These are phyloP conservation scores for Cataglyphis albicans DNA, from an alignment of 2,888 invertebrate genomes.

Conservation along the genomic window DNA sequence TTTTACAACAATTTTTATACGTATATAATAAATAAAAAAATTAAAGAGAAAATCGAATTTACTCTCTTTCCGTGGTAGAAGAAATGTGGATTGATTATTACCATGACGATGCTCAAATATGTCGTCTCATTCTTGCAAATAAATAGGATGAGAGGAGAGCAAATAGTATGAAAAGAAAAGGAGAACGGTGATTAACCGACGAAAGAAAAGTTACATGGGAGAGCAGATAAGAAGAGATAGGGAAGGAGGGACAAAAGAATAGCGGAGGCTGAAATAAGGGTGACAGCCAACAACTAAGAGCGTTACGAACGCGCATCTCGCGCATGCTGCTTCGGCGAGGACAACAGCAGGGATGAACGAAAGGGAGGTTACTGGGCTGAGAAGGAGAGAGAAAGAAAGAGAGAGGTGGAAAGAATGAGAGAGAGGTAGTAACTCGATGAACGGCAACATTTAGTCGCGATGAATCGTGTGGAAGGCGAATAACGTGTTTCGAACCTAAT, in stretches of 20 bases:
- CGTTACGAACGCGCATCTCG: conserved; percentile 55
- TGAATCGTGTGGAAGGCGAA: conserved; percentile 56
- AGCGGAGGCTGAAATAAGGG: background rate
- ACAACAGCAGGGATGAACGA: conserved; percentile 30
- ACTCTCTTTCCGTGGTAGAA: background rate
- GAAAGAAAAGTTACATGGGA: background rate
- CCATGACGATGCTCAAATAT: background rate
- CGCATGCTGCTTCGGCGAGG: conserved; percentile 65
- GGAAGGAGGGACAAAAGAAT: conserved; percentile 19
- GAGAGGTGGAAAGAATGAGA: background rate
- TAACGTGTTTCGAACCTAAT: conserved; percentile 41
- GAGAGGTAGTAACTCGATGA: background rate
- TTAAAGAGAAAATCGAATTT: background rate
- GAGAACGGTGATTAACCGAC: background rate
- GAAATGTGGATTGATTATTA: background rate
- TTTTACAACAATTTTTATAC: background rate
- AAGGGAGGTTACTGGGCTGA: conserved; percentile 31
- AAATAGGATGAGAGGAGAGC: background rate
- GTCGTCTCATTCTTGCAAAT: background rate
- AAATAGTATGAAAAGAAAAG: background rate
- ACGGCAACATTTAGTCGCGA: conserved; percentile 26
- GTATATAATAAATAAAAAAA: background rate
- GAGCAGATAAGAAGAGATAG: conserved; percentile 9
- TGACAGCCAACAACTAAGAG: background rate
- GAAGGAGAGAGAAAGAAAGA: background rate